These are phyloP conservation scores for Indicator indicator DNA, from an alignment of 2,113 vertebrate genomes.

Conservation along the genomic window DNA sequence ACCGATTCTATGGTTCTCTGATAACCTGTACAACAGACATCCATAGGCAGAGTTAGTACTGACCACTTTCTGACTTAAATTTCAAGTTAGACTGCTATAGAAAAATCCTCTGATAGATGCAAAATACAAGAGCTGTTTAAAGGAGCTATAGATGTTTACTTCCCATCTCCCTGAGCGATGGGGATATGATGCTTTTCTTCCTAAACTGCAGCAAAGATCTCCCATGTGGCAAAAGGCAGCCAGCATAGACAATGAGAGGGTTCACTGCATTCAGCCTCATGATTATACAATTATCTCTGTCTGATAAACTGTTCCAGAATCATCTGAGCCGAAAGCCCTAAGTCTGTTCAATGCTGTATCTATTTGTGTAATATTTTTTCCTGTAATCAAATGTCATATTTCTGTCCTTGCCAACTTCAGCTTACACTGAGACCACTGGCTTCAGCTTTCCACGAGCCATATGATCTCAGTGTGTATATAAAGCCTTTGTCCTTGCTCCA, in stretches of 20 bases:
- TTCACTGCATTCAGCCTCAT: neutral
- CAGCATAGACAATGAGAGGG: neutral
- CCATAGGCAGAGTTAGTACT: neutral
- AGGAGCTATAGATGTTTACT: neutral
- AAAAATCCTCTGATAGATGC: neutral
- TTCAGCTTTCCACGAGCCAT: neutral
- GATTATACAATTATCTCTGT: neutral
- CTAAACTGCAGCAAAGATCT: constrained; percentile 4
- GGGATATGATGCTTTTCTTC: constrained; percentile 20
- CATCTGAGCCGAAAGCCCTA: neutral
- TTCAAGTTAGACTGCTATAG: neutral
- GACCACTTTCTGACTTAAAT: neutral
- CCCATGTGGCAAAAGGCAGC: constrained; percentile 2
- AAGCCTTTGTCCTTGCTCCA: neutral
- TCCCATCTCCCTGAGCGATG: neutral
- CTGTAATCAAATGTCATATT: constrained; percentile 7
- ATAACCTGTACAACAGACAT: neutral
- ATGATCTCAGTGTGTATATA: neutral
- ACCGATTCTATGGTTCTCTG: no score
- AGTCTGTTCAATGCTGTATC: neutral
- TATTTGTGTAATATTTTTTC: constrained; percentile 1
- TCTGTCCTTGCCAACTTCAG: neutral
- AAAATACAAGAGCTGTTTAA: constrained; percentile 2
- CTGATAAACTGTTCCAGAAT: neutral
- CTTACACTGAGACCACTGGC: neutral